phyloP scores from a whole-genome alignment of 2,888 invertebrate species.

The Anticlea derivata region DNA sequence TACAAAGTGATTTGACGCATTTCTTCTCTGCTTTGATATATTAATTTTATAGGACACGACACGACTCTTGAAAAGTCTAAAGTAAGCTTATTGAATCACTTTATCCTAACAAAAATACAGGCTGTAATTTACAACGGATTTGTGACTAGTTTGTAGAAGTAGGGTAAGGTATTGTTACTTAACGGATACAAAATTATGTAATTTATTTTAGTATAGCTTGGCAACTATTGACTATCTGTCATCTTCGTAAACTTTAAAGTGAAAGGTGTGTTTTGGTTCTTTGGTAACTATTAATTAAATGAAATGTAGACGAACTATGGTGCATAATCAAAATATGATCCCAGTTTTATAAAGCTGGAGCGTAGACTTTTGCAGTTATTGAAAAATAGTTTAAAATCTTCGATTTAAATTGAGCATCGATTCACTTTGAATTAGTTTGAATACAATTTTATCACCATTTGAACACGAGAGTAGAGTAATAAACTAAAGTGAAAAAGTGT shows the following conservation, averaged over 20 bases:
- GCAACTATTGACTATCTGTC: slow-evolving; percentile 12
- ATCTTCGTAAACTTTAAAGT: neutral
- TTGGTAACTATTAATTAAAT: neutral
- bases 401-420: too few species aligned
- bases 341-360: too few species aligned
- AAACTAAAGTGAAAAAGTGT: too few species aligned
- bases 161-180: slow-evolving; percentile 73
- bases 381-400: too few species aligned
- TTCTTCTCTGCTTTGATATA: too few species aligned
- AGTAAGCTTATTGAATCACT: slow-evolving; percentile 36
- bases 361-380: too few species aligned
- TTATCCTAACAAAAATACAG: slow-evolving; percentile 65
- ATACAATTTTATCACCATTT: too few species aligned
- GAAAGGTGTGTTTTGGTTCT: neutral
- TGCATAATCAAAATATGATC: too few species aligned
- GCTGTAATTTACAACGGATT: slow-evolving; percentile 82
- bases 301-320: too few species aligned
- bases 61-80: slow-evolving; percentile 6
- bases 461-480: too few species aligned
- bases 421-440: too few species aligned
- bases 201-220: slow-evolving; percentile 19
- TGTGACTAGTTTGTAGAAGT: slow-evolving; percentile 68
- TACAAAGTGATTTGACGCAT: too few species aligned
- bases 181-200: slow-evolving; percentile 60
- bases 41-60: neutral